A percentile compares a stretch with the other conserved stretches of the same genome.
Conservation (phyloP, 2,888 invertebrate species). For the Scaptomyza cyrtandrae region DNA sequence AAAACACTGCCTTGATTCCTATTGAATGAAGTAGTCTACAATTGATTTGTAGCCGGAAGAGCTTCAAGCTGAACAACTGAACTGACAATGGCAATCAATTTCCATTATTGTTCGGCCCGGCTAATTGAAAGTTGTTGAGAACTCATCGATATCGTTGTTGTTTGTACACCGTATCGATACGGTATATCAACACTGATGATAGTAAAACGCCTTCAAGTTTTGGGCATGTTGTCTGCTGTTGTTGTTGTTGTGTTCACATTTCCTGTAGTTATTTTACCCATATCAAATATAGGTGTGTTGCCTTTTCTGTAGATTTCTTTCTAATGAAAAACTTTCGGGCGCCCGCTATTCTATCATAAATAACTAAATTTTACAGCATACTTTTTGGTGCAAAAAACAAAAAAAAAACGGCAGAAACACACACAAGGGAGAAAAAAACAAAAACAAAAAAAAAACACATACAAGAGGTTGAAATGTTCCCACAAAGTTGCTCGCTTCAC, state of each 20-base stretch:
- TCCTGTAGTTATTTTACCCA: slow-evolving; percentile 50
- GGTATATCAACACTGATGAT: slow-evolving; percentile 26
- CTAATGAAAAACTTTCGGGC: slow-evolving; percentile 52
- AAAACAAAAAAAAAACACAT: slow-evolving; percentile 48
- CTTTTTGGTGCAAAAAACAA: slow-evolving; percentile 29
- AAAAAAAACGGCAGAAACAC: slow-evolving; percentile 3
- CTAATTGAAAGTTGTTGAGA: slow-evolving; percentile 74
- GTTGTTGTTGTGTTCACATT: slow-evolving; percentile 24
- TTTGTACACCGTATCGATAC: slow-evolving; percentile 4
- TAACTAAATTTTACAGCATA: slow-evolving; percentile 71
- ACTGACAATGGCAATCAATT: slow-evolving; percentile 78
- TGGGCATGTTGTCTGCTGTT: slow-evolving; percentile 1
- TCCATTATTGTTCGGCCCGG: slow-evolving; percentile 57
- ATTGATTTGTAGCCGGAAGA: slow-evolving; percentile 68
- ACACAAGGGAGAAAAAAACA: slow-evolving; percentile 6
- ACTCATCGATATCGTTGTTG: neutral
- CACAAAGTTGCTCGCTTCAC: slow-evolving; percentile 63
- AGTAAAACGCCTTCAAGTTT: slow-evolving; percentile 9
- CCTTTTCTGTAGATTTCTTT: slow-evolving; percentile 9
- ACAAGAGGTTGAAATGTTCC: slow-evolving; percentile 30
- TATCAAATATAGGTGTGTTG: slow-evolving; percentile 40
- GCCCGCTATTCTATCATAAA: slow-evolving; percentile 59
- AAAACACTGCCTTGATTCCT: neutral
- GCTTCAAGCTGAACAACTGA: slow-evolving; percentile 33
- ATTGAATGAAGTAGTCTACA: slow-evolving; percentile 39